Base-by-base conservation (phyloP, 1,140 invertebrate species). In the Muscidifurax raptorellus region DNA sequence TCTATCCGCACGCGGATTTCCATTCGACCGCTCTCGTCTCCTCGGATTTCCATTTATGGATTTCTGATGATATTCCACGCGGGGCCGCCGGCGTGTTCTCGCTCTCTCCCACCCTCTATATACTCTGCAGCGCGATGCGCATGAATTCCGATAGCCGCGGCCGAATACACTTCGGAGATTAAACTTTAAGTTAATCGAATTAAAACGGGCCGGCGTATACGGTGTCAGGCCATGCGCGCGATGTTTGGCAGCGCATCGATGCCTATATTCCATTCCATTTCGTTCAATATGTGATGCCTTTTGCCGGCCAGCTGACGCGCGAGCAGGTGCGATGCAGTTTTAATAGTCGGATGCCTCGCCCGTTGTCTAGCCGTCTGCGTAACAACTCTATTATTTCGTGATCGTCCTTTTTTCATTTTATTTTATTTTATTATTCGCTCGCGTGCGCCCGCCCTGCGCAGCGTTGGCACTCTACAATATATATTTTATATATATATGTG, bases 11-110 rank as follows among this genome's bases (percentile, higher is more conserved):
- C 28, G 44, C 32, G 59, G 52, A 86, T 86, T 86, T 86, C 82
- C 85, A 87, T 86, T 84, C 59, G 59, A 71, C 80, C 84, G 75
- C 85, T 84, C 83, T 84, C 83, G 83, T 85, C 84, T 85, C 75
- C 80, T 18, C n/a, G 78, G 83, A 87, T 86, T 87, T 85, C 84
- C 83, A 86, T 85, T 86, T 85, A 86, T 84, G 85, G 83, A 85
- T 82, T 79, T 85, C 83, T 82, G 79, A 79, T 82, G 84, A 82
- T 67, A 82, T 77, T 67, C 79, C 59, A 64, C 64, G 64, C 75
- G 22, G 12, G 22, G 30, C 30, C 28, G 22, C 32, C 13, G 10
- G n/a, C 36, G 1, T 67, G 27, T 28, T 85, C 36, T 71, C 25
- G 76, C 27, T n/a, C 27, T n/a, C n/a, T n/a, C 66, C 13, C 44